Evolutionary conservation across 1,140 invertebrate genomes (phyloP).

Genomic region (Protaetia brevitarsis): DNA sequence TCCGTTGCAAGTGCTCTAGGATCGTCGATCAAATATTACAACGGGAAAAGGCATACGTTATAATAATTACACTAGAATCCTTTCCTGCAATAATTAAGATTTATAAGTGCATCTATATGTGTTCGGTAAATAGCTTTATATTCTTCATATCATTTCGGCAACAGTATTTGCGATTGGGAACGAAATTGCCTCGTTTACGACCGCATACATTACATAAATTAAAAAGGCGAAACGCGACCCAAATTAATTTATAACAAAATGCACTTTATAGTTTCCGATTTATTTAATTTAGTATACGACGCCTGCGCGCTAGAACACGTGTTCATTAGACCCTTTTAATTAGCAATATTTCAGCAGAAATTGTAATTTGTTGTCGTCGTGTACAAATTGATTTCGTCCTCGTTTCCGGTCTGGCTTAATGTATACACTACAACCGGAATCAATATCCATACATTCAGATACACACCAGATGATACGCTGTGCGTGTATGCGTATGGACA

Average conservation of each 20-base stretch:
- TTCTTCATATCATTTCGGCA: too few relatives aligned
- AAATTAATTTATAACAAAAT: slow-evolving; percentile 35
- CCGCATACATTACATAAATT: slow-evolving; percentile 4
- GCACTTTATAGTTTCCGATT: slow-evolving; percentile 46
- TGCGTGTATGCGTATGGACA: too few relatives aligned
- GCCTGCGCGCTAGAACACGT: slow-evolving; percentile 33
- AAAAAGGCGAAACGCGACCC: neutral
- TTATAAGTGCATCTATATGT: too few relatives aligned
- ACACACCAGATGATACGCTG: too few relatives aligned
- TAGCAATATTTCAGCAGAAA: slow-evolving; percentile 40
- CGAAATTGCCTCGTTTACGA: too few relatives aligned
- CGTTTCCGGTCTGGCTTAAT: neutral
- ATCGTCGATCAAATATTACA: too few relatives aligned
- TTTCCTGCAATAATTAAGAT: too few relatives aligned
- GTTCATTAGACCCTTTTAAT: slow-evolving; percentile 44
- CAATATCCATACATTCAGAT: neutral
- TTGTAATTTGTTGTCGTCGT: slow-evolving; percentile 39
- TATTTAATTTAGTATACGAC: slow-evolving; percentile 42
- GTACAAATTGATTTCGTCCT: slow-evolving; percentile 2
- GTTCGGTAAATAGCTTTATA: too few relatives aligned
- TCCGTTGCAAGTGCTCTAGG: too few relatives aligned
- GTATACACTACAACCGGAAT: neutral
- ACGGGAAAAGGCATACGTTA: too few relatives aligned
- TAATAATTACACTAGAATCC: too few relatives aligned
- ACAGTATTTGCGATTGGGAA: too few relatives aligned